These are phyloP conservation scores for Stenodema calcarata DNA, from an alignment of 2,888 invertebrate species.

Conservation along the genomic window DNA sequence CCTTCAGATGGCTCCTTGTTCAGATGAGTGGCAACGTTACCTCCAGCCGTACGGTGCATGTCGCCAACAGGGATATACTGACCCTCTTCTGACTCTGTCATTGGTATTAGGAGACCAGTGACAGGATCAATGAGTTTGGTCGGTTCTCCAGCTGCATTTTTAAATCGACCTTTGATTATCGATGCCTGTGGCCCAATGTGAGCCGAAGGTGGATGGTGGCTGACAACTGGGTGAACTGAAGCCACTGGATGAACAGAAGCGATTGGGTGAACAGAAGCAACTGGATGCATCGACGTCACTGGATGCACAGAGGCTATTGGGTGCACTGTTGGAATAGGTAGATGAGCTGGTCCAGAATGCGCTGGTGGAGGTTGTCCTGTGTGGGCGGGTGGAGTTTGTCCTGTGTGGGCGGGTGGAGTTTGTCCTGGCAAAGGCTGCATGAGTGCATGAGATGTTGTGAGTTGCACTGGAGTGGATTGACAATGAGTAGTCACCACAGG, in stretches of 20 bases:
- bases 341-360: conserved; percentile 1
- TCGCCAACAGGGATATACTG: conserved; percentile 68
- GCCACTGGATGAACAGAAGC: not conserved
- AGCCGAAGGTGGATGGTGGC: conserved; percentile 62
- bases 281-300: conserved; percentile 12
- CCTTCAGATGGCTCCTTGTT: conserved; percentile 46
- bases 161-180: conserved; percentile 3
- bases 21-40: conserved; percentile 30
- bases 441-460: not conserved
- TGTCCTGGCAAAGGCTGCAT: not conserved
- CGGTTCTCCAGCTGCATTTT: conserved; percentile 63
- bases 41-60: conserved; percentile 29
- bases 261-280: not conserved
- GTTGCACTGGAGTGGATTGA: not conserved
- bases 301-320: not conserved
- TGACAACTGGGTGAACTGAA: conserved; percentile 23
- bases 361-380: conserved; percentile 22
- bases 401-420: not conserved
- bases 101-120: conserved; percentile 73
- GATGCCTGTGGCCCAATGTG: conserved; percentile 58
- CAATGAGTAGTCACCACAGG: conserved; percentile 46
- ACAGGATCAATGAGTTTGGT: conserved; percentile 76
- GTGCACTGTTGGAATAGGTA: not conserved
- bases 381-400: conserved; percentile 16
- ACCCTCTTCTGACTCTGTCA: conserved; percentile 75